Evolutionary conservation across 2,888 invertebrate species (phyloP).

Genomic region (Brassicogethes aeneus): DNA sequence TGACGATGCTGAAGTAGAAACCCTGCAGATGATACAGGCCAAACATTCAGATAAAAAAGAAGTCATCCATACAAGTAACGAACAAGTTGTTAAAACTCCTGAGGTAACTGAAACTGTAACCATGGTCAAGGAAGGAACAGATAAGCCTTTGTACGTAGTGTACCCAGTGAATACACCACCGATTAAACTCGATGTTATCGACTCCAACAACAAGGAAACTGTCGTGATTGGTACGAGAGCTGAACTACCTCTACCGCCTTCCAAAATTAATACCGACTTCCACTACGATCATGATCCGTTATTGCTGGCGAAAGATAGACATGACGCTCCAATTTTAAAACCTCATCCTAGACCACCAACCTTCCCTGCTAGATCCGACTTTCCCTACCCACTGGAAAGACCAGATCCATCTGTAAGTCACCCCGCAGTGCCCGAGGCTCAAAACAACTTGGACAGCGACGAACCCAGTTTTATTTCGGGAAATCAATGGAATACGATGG

Average conservation of each 20-base stretch:
- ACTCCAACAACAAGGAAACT: constrained; percentile 40
- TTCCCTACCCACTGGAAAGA: constrained; percentile 56
- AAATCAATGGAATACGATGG: constrained; percentile 39
- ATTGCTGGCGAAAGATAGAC: constrained; percentile 35
- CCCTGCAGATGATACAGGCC: constrained; percentile 60
- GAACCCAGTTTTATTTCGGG: constrained; percentile 21
- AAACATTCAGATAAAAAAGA: constrained; percentile 39
- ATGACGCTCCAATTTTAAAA: constrained; percentile 39
- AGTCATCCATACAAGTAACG: constrained; percentile 26
- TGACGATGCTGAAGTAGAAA: constrained; percentile 49
- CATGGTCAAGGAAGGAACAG: constrained; percentile 25
- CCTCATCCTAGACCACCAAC: constrained; percentile 34
- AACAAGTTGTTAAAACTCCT: constrained; percentile 25
- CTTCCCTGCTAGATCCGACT: constrained; percentile 46
- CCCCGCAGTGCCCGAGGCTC: constrained; percentile 34
- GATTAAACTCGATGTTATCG: constrained; percentile 42
- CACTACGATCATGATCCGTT: constrained; percentile 42
- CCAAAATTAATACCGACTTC: constrained; percentile 30
- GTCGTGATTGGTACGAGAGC: constrained; percentile 50
- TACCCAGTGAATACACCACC: constrained; percentile 50
- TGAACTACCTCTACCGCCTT: constrained; percentile 40
- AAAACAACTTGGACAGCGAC: constrained; percentile 27
- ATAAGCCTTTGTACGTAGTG: constrained; percentile 44
- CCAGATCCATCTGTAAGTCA: constrained; percentile 44
- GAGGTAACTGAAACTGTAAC: constrained; percentile 3